Evolutionary conservation across 2,113 vertebrate genomes (phyloP), one percentile per base, ranked within the genome.

Genomic region (Columba janthina): DNA sequence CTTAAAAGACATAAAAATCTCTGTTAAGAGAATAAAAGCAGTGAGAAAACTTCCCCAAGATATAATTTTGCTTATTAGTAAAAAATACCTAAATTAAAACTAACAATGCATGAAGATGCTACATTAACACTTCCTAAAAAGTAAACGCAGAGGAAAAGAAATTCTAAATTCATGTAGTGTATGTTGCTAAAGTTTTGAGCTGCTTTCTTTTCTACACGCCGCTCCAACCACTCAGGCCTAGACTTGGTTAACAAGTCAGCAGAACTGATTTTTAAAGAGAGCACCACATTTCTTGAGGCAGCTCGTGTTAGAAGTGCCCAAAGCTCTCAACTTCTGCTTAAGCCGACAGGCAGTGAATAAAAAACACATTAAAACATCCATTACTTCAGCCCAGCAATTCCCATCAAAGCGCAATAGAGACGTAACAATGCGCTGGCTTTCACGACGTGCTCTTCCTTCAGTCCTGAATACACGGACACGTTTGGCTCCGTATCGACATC

Each of bases 371-470:
- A 88, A 91, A 70, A 70, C 18, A 38, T 8, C 60, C 65, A 95
- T 90, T 98, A 99, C 99, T 99, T 99, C 97, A 99, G 99, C 25
- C 99, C 99, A 51, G 99, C 99, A 14, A 99, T 99, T 69, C 99
- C 99, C 99, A 99, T 99, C 86, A 99, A 98, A 21, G 99, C 99
- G 22, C 99, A 99, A 97, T 99, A 99, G 32, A 99, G 98, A 6
- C 99, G 97, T 38, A 99, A 97, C 97, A 99, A 93, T 5, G 99
- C 99, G 15, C 99, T 99, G 97, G 99, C 99, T 98, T 99, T 99
- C 95, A 99, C 99, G 13, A 99, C 99, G 10, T 99, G 98, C 94
- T 99, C 99, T 90, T 99, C 99, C 93, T 98, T 98, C 81, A 99
- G 98, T 40, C 99, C 99, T 0, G 99, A 99, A 84, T 99, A 99